These are phyloP conservation scores for Hippoglossus hippoglossus DNA, from an alignment of 2,797 vertebrate genomes.

Conservation along the genomic window DNA sequence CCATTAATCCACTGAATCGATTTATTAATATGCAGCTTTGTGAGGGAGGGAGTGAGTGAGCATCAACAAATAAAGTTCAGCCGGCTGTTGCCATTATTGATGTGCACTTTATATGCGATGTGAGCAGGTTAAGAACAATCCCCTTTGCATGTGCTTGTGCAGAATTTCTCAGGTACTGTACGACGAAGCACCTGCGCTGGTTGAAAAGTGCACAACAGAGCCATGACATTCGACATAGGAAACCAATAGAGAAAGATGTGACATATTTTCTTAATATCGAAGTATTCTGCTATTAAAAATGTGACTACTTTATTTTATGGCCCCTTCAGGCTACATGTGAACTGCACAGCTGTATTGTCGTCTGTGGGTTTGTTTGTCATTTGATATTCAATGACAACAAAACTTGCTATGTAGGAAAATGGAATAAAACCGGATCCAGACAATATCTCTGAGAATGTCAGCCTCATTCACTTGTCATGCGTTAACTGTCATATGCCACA, in stretches of 20 bases:
- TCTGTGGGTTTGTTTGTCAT: neutral
- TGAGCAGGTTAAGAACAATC: neutral
- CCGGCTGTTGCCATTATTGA: neutral
- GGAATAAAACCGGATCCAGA: too few relatives aligned
- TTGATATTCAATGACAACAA: neutral
- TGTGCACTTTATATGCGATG: neutral
- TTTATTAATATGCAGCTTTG: slow-evolving; percentile 8
- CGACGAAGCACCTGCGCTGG: neutral
- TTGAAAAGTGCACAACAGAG: neutral
- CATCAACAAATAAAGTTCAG: neutral
- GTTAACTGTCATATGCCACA: slow-evolving; percentile 4
- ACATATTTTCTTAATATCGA: neutral
- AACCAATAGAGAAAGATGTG: too few relatives aligned
- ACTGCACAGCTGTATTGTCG: slow-evolving; percentile 12
- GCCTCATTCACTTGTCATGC: neutral
- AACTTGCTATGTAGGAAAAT: neutral
- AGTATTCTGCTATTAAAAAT: slow-evolving; percentile 9
- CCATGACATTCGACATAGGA: too few relatives aligned
- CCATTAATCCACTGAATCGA: neutral
- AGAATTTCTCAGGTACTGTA: neutral
- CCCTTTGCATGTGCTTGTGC: neutral
- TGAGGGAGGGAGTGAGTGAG: neutral
- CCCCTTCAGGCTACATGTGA: slow-evolving; percentile 16
- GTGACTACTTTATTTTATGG: slow-evolving; percentile 27
- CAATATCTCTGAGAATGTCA: neutral